Percentiles rank a stretch among this genome's conserved stretches.
phyloP scores from a whole-genome alignment of 2,888 invertebrate genomes.

The Thymelicus lineola region DNA sequence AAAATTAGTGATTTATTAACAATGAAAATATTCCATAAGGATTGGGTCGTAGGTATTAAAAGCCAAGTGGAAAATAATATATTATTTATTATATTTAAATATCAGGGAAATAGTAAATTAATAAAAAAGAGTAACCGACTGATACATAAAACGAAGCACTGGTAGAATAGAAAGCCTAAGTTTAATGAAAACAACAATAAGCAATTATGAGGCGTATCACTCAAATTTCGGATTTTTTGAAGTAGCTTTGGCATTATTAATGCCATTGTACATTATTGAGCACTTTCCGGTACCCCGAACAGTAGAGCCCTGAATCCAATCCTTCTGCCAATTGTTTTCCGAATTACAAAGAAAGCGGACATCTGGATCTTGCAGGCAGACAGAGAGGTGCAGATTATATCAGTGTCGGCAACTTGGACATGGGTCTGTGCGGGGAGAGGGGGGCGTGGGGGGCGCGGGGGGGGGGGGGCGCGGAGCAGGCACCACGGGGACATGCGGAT shows the following conservation, averaged over 20 bases:
- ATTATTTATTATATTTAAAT: not conserved
- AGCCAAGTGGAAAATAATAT: not conserved
- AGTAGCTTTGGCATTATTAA: not conserved
- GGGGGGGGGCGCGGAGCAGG: slow-evolving; percentile 49
- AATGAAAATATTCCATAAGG: too few species aligned
- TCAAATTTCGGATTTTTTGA: not conserved
- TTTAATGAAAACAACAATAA: not conserved
- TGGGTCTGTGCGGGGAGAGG: slow-evolving; percentile 42
- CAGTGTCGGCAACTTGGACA: slow-evolving; percentile 16
- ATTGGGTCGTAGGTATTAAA: not conserved
- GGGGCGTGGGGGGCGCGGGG: slow-evolving; percentile 43
- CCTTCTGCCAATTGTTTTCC: slow-evolving; percentile 2
- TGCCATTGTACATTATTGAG: not conserved
- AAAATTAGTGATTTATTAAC: too few species aligned
- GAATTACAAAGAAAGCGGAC: slow-evolving; percentile 66
- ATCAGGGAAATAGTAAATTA: not conserved
- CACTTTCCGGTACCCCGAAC: slow-evolving; percentile 9
- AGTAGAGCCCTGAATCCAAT: slow-evolving; percentile 1
- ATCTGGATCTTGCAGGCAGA: slow-evolving; percentile 54
- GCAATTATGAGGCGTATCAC: slow-evolving; percentile 1
- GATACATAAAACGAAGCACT: slow-evolving; percentile 25
- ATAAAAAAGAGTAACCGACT: not conserved
- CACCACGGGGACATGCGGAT: slow-evolving; percentile 77
- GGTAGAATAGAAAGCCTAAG: slow-evolving; percentile 16
- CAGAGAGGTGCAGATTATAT: not conserved